Conservation (phyloP, 2,113 vertebrate species). For the Mixornis gularis region DNA sequence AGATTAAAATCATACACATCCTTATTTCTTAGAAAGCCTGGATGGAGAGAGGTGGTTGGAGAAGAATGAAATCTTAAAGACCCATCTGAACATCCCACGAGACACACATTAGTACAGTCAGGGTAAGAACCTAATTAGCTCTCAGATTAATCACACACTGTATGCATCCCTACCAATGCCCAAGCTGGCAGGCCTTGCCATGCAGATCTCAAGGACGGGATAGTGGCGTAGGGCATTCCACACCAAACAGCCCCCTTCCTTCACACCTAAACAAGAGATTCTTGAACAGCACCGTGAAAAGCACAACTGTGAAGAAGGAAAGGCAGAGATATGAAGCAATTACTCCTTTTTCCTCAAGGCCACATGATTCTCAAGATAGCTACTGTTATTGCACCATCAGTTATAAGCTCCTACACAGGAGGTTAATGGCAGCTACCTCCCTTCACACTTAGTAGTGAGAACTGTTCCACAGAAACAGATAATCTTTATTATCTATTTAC, state of each 20-base stretch:
- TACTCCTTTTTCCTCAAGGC: not conserved
- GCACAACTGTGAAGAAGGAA: not conserved
- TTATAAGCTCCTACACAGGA: not conserved
- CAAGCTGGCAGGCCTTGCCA: not conserved
- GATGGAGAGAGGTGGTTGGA: not conserved
- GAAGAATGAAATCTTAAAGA: not conserved
- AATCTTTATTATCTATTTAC: not conserved
- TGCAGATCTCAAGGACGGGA: not conserved
- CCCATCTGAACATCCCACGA: not conserved
- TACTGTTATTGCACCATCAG: not conserved
- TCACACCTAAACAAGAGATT: not conserved
- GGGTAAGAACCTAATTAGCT: not conserved
- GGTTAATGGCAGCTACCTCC: not conserved
- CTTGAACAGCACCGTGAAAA: not conserved
- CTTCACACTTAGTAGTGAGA: not conserved
- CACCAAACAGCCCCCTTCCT: not conserved
- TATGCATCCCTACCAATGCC: not conserved
- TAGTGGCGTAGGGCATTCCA: not conserved
- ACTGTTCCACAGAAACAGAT: not conserved
- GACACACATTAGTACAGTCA: not conserved
- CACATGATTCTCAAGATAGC: not conserved
- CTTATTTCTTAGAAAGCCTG: not conserved
- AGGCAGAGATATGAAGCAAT: not conserved
- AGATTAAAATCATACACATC: not conserved
- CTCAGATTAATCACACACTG: not conserved